These are phyloP conservation scores for Plectus sambesii DNA, from an alignment of 1,140 invertebrate genomes.

Conservation along the genomic window DNA sequence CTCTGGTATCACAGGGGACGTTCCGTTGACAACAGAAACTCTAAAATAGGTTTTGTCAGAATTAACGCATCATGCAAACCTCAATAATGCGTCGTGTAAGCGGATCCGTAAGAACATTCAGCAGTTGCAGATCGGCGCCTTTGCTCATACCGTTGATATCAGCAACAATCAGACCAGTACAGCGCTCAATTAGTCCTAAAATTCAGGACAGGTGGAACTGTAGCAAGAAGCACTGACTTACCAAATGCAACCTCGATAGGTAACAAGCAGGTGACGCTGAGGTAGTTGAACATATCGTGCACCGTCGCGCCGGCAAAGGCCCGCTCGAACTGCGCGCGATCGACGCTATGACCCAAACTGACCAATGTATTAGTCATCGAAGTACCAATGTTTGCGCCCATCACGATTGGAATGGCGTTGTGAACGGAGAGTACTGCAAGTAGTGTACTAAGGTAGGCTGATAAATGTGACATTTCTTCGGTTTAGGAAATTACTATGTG, in stretches of 20 bases:
- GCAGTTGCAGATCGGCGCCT: slow-evolving; percentile 25
- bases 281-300: slow-evolving; percentile 51
- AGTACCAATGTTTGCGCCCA: slow-evolving; percentile 47
- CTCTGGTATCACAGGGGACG: too few species aligned
- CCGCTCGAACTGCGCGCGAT: slow-evolving; percentile 46
- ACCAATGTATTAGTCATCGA: slow-evolving; percentile 47
- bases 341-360: slow-evolving; percentile 38
- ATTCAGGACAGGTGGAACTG: slow-evolving; percentile 1
- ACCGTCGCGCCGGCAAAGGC: slow-evolving; percentile 49
- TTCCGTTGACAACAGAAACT: too few species aligned
- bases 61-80: slow-evolving; percentile 11
- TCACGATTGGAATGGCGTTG: slow-evolving; percentile 47
- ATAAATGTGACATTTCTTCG: too few species aligned
- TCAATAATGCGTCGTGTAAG: slow-evolving; percentile 28
- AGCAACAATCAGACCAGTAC: slow-evolving; percentile 27
- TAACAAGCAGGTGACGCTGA: slow-evolving; percentile 48
- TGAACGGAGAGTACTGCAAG: slow-evolving; percentile 45
- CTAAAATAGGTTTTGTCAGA: slow-evolving; percentile 12
- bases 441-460: neutral
- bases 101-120: slow-evolving; percentile 33
- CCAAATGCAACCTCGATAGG: slow-evolving; percentile 46
- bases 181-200: slow-evolving; percentile 28
- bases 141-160: slow-evolving; percentile 22
- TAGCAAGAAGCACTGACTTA: slow-evolving; percentile 12
- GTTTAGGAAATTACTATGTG: too few species aligned